A percentile compares a stretch with the other conserved stretches of the same genome.
Evolutionary conservation across 1,140 invertebrate species (phyloP).

Genomic region (Drosophila burlai): DNA sequence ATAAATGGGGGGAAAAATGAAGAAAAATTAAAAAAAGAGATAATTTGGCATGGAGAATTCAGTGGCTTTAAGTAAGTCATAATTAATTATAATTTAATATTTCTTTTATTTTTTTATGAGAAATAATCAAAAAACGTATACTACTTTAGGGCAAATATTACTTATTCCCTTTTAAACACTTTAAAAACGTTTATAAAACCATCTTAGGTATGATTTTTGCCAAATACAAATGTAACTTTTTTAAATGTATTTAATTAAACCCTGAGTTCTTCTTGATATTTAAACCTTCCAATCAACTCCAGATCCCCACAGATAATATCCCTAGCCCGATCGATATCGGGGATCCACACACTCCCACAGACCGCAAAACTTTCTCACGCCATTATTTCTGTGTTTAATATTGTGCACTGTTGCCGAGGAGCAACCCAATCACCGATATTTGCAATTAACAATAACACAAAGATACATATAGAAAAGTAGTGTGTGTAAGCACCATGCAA

Average conservation of each 20-base stretch:
- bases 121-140: too few relatives aligned
- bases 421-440: conserved; percentile 81
- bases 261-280: neutral
- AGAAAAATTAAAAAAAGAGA: neutral
- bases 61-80: neutral
- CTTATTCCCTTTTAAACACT: too few relatives aligned
- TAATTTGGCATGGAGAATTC: neutral
- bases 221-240: neutral
- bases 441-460: conserved; percentile 69
- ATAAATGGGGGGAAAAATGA: neutral
- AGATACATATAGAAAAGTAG: conserved; percentile 1
- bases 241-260: neutral
- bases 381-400: conserved; percentile 50
- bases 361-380: conserved; percentile 70
- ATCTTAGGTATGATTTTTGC: neutral
- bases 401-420: conserved; percentile 43
- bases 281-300: neutral
- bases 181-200: neutral
- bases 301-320: neutral
- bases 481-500: conserved; percentile 23
- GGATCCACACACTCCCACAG: conserved; percentile 28
- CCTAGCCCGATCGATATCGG: neutral
- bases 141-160: too few relatives aligned
- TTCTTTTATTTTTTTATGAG: too few relatives aligned
- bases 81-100: neutral